Base-by-base conservation (phyloP, 2,888 invertebrate species). In the Xanthorhoe spadicearia region DNA sequence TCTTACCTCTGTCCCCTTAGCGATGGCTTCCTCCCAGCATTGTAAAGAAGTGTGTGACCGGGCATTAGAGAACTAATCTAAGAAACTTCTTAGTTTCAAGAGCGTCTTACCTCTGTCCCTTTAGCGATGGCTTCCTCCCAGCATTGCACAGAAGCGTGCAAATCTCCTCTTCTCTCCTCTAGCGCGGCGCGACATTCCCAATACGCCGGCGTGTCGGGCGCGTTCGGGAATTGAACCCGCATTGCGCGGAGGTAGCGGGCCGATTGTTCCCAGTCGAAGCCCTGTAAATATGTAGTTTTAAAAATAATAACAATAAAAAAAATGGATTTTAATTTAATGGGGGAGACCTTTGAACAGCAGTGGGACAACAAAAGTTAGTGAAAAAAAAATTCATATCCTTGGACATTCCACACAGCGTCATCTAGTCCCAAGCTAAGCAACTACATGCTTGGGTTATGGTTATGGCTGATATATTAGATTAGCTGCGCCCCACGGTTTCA, bases 161-260 rank as follows among this genome's bases (percentile, higher is more conserved):
- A 80, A 76, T 95, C 93, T 0, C 94, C 94, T 0, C 93, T 76
- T 0, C 84, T 71, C 77, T 94, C 94, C 76, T 95, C 95, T 0
- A 95, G 78, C 0, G 94, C 94, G 0, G 95, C 95, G 0, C 94
- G 81, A 65, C 95, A 95, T 78, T 95, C 95, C 95, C 95, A 95
- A 77, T 95, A 95, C 0, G 90, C 86, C 0, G 94, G 92, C 0
- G 83, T 82, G 2, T 90, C 81, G 0, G 87, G 86, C 0, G 94
- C 87, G 0, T 78, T 57, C 0, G 87, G 85, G 70, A 89, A 94
- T 0, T 92, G 85, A 1, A 87, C 84, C 0, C 92, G 83, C n/a
- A 95, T 88, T 0, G 93, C 86, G 0, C 91, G 88, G 1, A 95
- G 80, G 94, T 94, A 95, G 8, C 89, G 87, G 3, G 94, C 94